Conservation (phyloP, 2,797 vertebrate species). For the Propithecus perrieri region DNA sequence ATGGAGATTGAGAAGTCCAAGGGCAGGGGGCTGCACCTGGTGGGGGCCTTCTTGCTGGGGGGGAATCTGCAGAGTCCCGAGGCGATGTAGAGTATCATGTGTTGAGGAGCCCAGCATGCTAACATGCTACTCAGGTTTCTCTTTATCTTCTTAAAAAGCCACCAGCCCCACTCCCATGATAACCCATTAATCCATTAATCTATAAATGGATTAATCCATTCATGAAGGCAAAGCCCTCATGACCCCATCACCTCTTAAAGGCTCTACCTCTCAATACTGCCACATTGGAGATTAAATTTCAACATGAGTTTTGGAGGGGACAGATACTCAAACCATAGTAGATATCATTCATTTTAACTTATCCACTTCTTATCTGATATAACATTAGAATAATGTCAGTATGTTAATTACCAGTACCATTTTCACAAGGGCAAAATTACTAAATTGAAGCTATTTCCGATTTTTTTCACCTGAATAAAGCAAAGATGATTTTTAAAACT, state of each 20-base stretch:
- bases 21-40: no score
- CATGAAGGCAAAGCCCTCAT: background rate
- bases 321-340: background rate
- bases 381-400: background rate
- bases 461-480: background rate
- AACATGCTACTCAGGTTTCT: background rate
- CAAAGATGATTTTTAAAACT: background rate
- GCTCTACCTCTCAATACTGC: background rate
- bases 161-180: background rate
- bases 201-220: background rate
- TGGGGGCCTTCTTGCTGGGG: background rate
- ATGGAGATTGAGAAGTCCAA: background rate
- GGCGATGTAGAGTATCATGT: background rate
- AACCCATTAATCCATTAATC: background rate
- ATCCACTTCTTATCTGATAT: background rate
- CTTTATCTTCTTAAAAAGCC: background rate
- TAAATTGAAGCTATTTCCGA: background rate
- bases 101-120: background rate
- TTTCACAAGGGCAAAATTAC: constrained; percentile 31
- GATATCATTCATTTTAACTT: background rate
- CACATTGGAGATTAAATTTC: background rate
- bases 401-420: background rate
- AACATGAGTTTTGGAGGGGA: background rate
- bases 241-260: background rate
- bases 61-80: background rate